phyloP scores from a whole-genome alignment of 2,888 invertebrate species.

The Protonemura montana region DNA sequence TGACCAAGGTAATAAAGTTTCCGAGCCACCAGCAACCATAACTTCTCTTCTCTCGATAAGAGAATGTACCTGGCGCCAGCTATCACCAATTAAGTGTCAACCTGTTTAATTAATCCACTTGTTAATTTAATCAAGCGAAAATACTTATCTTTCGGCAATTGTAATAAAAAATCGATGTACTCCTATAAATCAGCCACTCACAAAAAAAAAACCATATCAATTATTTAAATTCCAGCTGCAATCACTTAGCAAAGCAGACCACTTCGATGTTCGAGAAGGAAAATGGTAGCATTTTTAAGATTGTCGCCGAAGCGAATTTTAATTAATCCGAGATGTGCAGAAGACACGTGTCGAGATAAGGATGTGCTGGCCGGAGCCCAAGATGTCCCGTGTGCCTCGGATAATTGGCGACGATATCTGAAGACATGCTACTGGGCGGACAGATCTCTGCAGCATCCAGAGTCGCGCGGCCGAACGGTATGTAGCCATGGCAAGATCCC shows the following conservation, averaged over 20 bases:
- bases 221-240: background rate
- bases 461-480: background rate
- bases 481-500: background rate
- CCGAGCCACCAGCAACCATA: background rate
- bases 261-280: background rate
- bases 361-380: background rate
- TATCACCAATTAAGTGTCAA: background rate
- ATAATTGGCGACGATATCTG: conserved; percentile 9
- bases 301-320: background rate
- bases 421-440: conserved; percentile 38
- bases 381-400: background rate
- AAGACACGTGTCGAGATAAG: conserved; percentile 15
- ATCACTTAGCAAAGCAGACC: background rate
- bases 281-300: conserved; percentile 16
- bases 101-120: background rate
- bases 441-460: background rate
- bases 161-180: background rate
- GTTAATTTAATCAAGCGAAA: background rate
- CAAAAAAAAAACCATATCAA: conserved; percentile 4
- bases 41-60: background rate
- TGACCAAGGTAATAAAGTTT: background rate
- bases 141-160: background rate
- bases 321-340: conserved; percentile 33
- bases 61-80: background rate
- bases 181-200: background rate